Evolutionary conservation across 2,888 invertebrate species (phyloP), one percentile per base, ranked within the genome.

Genomic region (Calameuta idolon): DNA sequence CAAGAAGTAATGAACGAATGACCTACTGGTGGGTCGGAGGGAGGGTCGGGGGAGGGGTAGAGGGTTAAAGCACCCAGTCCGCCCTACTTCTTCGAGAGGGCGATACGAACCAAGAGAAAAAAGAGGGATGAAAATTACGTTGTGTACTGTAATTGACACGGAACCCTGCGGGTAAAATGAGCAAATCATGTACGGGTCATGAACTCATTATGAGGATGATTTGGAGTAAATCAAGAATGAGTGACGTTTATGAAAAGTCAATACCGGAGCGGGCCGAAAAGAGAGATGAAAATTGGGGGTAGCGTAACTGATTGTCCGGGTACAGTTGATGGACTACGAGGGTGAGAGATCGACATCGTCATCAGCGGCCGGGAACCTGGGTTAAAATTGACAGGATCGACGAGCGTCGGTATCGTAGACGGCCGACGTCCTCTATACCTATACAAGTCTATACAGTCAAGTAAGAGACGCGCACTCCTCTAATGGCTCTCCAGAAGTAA

Each of bases 401-500:
- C 23, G 55, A 55, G 55, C 55, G 55, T 55, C 55, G 23, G 55
- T 23, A 55, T 55, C 55, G 55, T 23, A 55, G 55, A 55, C 40
- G 40, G 15, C 15, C 15, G 40, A 40, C 23, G 55, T 55, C 55
- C 23, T 55, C 55, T 55, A 55, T 23, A 23, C 55, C 55, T 9
- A 23, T 55, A 55, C 9, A 23, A 55, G 55, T 55, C 55, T 23
- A 55, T 55, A 23, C 5, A 55, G 23, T 55, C 23, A 2, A 5
- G 55, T 55, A 55, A 55, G 55, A 55, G 55, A 9, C 15, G 55
- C 55, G 55, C 55, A 23, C 55, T 55, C 9, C 55, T 55, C 81
- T 85, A 85, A 86, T 85, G 84, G 86, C 82, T 83, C 84, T 82
- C 83, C 82, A 79, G 82, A 82, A 83, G 87, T 87, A 87, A 87